Evolutionary conservation across 2,888 invertebrate genomes (phyloP).

Genomic region (Diloba caeruleocephala): DNA sequence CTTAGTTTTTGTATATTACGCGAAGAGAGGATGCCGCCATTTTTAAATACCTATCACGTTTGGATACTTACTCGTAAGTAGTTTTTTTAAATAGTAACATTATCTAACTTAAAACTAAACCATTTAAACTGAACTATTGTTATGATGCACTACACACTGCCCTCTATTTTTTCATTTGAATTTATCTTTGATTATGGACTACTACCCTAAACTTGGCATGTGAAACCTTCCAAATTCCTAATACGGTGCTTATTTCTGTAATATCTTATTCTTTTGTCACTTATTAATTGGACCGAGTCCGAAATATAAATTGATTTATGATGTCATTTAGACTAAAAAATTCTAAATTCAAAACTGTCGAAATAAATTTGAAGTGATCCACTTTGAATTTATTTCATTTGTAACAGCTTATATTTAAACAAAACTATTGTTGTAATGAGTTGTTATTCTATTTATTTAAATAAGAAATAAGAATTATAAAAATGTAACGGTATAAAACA

Average conservation of each 20-base stretch:
- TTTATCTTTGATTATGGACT: constrained; percentile 15
- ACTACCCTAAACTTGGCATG: not conserved
- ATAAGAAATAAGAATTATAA: constrained; percentile 6
- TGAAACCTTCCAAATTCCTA: constrained; percentile 10
- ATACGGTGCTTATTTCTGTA: constrained; percentile 29
- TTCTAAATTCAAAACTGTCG: constrained; percentile 27
- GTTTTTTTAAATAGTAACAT: not conserved
- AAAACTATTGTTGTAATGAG: constrained; percentile 12
- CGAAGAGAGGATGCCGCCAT: constrained; percentile 18
- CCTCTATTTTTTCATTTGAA: constrained; percentile 31
- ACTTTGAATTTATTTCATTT: too few species aligned
- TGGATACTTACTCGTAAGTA: not conserved
- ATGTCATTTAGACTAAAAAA: constrained; percentile 27
- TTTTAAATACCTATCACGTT: constrained; percentile 27
- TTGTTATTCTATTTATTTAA: constrained; percentile 18
- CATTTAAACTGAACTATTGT: constrained; percentile 23
- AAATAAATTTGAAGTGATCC: not conserved
- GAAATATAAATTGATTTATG: constrained; percentile 36
- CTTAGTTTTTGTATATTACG: constrained; percentile 24
- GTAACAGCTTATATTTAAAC: constrained; percentile 7
- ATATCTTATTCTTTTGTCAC: constrained; percentile 21
- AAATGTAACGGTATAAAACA: constrained; percentile 8
- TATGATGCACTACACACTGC: constrained; percentile 22
- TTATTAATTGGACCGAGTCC: constrained; percentile 51
- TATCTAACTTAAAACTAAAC: constrained; percentile 13